These are phyloP conservation scores for Nebria brevicollis DNA, from an alignment of 2,888 invertebrate genomes.

Conservation along the genomic window DNA sequence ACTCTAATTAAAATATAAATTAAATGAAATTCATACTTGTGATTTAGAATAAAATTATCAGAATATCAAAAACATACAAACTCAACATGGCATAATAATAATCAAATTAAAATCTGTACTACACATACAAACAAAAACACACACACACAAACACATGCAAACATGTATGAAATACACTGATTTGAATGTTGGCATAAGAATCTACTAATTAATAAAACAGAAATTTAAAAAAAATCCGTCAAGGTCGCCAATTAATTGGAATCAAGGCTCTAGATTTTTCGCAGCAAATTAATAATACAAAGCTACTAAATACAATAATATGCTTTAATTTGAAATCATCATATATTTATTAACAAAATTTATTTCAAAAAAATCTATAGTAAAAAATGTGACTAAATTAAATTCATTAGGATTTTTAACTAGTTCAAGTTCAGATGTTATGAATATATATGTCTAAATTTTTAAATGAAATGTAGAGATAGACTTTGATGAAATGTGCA, in stretches of 20 bases:
- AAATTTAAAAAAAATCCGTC: constrained; percentile 32
- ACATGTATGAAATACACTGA: constrained; percentile 9
- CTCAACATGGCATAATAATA: constrained; percentile 43
- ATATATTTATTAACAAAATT: too few relatives aligned
- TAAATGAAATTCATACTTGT: constrained; percentile 30
- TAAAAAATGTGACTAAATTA: too few relatives aligned
- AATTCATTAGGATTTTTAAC: too few relatives aligned
- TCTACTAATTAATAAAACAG: constrained; percentile 42
- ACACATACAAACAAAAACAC: constrained; percentile 9
- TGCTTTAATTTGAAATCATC: neutral
- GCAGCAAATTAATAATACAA: neutral
- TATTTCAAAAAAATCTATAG: too few relatives aligned
- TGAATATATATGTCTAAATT: too few relatives aligned
- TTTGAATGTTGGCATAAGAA: constrained; percentile 6
- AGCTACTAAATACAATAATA: neutral
- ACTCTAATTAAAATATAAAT: constrained; percentile 39
- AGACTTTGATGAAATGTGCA: neutral
- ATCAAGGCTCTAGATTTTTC: constrained; percentile 27
- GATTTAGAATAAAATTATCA: constrained; percentile 13
- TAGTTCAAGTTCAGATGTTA: too few relatives aligned
- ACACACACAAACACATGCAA: constrained; percentile 22
- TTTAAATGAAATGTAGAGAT: neutral
- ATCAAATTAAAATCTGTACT: constrained; percentile 41
- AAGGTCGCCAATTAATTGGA: constrained; percentile 32
- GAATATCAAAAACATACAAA: constrained; percentile 31